A percentile compares a stretch with the other conserved stretches of the same genome.
These are phyloP conservation scores for Austrolebias charrua DNA, from an alignment of 2,797 vertebrate genomes.

Conservation along the genomic window DNA sequence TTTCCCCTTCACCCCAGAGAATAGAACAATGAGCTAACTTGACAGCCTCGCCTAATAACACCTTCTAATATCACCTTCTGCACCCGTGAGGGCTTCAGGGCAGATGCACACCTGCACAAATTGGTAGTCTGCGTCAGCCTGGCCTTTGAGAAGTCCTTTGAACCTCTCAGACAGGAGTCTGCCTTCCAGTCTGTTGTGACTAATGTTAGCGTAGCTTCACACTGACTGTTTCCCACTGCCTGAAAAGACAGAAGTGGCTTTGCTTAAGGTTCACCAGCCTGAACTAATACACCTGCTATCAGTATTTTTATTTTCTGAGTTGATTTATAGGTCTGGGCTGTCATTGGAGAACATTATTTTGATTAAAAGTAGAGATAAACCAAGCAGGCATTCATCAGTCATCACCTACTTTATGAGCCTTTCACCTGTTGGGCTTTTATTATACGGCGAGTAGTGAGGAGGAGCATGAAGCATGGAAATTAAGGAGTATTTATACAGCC, in stretches of 20 bases:
- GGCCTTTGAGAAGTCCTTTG: constrained; percentile 59
- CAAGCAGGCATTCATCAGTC: constrained; percentile 43
- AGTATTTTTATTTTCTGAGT: constrained; percentile 53
- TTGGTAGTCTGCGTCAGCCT: constrained; percentile 51
- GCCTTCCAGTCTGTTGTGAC: constrained; percentile 40
- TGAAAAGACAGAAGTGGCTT: background rate
- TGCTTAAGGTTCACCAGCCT: background rate
- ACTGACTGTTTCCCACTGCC: background rate
- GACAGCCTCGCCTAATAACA: constrained; percentile 61
- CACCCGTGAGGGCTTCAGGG: constrained; percentile 54
- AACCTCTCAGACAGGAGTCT: constrained; percentile 48
- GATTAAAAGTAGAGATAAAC: constrained; percentile 49
- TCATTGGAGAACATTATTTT: constrained; percentile 37
- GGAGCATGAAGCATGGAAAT: constrained; percentile 12
- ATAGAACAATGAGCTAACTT: constrained; percentile 49
- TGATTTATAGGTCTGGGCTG: constrained; percentile 42
- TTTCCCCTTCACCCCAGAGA: constrained; percentile 12
- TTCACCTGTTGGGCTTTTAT: constrained; percentile 15
- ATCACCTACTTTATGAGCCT: constrained; percentile 16
- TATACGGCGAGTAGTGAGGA: constrained; percentile 26
- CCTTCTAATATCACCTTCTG: constrained; percentile 74
- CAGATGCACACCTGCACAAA: constrained; percentile 72
- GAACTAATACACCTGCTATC: constrained; percentile 17
- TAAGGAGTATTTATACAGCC: background rate
- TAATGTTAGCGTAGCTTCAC: constrained; percentile 25